phyloP scores from a whole-genome alignment of 2,888 invertebrate species.

The Biston stratarius region DNA sequence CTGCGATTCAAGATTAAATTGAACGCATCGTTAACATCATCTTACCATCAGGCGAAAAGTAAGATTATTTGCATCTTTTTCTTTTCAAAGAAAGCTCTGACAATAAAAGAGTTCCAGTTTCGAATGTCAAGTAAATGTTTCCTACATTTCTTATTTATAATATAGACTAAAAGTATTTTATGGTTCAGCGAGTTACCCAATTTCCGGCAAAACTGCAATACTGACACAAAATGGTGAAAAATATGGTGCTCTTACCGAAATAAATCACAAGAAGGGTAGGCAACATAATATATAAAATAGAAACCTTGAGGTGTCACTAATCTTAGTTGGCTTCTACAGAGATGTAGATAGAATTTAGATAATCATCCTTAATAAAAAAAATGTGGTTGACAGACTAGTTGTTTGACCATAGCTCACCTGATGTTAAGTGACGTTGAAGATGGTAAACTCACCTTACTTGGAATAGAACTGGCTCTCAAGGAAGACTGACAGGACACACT shows the following conservation, averaged over 20 bases:
- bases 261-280: slow-evolving; percentile 41
- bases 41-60: too few species aligned
- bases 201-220: slow-evolving; percentile 19
- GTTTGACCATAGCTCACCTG: too few species aligned
- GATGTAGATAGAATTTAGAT: not conserved
- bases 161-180: not conserved
- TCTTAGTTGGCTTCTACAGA: slow-evolving; percentile 1
- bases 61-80: too few species aligned
- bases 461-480: too few species aligned
- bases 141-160: not conserved
- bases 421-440: too few species aligned
- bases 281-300: slow-evolving; percentile 47
- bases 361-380: too few species aligned
- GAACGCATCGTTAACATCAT: too few species aligned
- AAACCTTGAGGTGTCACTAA: slow-evolving; percentile 47
- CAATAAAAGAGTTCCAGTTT: not conserved
- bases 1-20: too few species aligned
- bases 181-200: slow-evolving; percentile 5
- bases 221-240: slow-evolving; percentile 25
- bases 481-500: too few species aligned
- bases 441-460: too few species aligned
- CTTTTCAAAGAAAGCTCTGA: not conserved
- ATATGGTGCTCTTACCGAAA: slow-evolving; percentile 31
- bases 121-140: not conserved
- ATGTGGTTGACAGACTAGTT: too few species aligned